These are phyloP conservation scores for Sclerurus mexicanus DNA, from an alignment of 2,113 vertebrate species.

Conservation along the genomic window DNA sequence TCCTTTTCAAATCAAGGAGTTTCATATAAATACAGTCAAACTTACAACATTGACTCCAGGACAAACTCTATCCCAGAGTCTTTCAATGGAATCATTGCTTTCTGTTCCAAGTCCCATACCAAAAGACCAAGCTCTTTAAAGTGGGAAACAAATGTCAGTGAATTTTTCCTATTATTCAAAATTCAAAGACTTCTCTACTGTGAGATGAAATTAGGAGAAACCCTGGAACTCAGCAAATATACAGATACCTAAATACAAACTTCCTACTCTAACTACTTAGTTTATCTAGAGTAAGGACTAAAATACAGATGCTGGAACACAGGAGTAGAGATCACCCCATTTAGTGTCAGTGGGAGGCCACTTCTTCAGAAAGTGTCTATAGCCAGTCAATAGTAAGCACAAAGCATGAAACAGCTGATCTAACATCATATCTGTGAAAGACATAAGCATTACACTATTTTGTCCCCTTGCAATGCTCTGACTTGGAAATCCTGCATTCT, in stretches of 20 bases:
- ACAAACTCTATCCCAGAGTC: not conserved
- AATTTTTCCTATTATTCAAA: not conserved
- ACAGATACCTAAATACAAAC: not conserved
- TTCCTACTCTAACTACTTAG: not conserved
- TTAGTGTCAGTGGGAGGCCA: not conserved
- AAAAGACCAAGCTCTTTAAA: not conserved
- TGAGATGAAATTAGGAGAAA: not conserved
- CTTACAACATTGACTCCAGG: not conserved
- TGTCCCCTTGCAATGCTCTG: accelerated
- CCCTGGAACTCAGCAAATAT: not conserved
- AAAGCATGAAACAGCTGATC: not conserved
- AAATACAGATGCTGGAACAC: not conserved
- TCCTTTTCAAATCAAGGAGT: not conserved
- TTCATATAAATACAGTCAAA: not conserved
- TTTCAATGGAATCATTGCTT: not conserved
- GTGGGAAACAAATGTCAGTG: not conserved
- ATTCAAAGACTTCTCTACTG: not conserved
- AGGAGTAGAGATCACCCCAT: not conserved
- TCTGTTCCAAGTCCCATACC: not conserved
- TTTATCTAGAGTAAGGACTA: not conserved
- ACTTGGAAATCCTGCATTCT: not conserved
- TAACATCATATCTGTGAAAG: not conserved
- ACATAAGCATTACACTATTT: not conserved
- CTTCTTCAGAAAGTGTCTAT: not conserved
- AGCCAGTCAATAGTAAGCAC: not conserved